phyloP scores from a whole-genome alignment of 2,113 vertebrate genomes.

The Herpailurus yagouaroundi region DNA sequence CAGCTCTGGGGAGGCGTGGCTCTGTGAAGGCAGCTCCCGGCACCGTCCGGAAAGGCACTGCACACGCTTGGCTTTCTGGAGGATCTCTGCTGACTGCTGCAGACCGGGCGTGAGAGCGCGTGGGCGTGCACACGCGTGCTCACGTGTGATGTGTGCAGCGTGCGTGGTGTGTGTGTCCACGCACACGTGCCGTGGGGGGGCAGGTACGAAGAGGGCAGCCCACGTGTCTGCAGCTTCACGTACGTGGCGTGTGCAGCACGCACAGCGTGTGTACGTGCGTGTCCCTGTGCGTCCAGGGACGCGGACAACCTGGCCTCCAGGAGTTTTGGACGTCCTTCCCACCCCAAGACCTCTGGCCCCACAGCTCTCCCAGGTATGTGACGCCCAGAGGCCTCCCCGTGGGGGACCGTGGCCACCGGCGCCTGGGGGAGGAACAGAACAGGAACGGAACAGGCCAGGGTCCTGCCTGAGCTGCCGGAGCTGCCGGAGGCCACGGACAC shows the following conservation, averaged over 20 bases:
- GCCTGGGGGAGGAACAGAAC: background rate
- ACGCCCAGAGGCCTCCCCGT: background rate
- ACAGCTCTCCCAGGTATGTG: background rate
- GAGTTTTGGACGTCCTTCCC: background rate
- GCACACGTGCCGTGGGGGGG: background rate
- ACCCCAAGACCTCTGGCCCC: background rate
- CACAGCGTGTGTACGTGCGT: background rate
- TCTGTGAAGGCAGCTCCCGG: background rate
- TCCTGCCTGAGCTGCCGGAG: accelerated
- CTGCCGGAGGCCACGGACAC: background rate
- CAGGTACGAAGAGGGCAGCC: background rate
- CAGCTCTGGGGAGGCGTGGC: background rate
- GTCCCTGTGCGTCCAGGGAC: background rate
- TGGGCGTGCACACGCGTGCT: too few species aligned
- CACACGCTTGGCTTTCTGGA: background rate
- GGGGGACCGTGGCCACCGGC: background rate
- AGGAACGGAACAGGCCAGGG: background rate
- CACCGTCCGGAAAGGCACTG: background rate
- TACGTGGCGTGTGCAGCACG: accelerated
- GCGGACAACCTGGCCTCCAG: background rate
- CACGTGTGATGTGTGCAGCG: background rate
- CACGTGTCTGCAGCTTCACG: accelerated
- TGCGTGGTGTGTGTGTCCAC: background rate
- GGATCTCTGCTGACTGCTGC: background rate
- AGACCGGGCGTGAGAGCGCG: background rate